phyloP scores from a whole-genome alignment of 1,140 invertebrate species.

The Euwallacea fornicatus region DNA sequence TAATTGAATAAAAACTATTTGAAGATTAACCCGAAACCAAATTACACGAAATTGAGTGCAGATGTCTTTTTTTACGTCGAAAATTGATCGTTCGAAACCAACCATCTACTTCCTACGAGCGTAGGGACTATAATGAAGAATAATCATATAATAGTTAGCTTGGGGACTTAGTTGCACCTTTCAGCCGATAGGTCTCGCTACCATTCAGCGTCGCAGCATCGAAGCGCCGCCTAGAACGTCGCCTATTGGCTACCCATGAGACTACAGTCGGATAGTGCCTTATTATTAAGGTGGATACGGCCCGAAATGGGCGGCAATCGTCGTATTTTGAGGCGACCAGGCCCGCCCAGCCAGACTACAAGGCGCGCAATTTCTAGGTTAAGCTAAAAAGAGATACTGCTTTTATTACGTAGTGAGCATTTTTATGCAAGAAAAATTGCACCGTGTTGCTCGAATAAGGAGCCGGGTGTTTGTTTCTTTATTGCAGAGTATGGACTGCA shows the following conservation, averaged over 20 bases:
- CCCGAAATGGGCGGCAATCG: constrained; percentile 1
- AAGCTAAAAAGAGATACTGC: constrained; percentile 6
- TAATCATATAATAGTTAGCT: constrained; percentile 56
- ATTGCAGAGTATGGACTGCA: neutral
- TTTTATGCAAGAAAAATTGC: neutral
- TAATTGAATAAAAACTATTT: constrained; percentile 53
- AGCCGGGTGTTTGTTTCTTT: neutral
- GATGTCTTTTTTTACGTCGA: constrained; percentile 52
- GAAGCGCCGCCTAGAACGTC: constrained; percentile 28
- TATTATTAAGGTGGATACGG: constrained; percentile 23
- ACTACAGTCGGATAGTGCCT: neutral
- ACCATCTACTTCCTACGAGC: constrained; percentile 55
- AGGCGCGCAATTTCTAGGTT: constrained; percentile 20
- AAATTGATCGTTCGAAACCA: constrained; percentile 52
- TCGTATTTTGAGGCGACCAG: constrained; percentile 3
- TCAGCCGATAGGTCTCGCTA: constrained; percentile 50
- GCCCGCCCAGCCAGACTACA: constrained; percentile 2
- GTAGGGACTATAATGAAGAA: constrained; percentile 56
- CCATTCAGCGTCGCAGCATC: constrained; percentile 43
- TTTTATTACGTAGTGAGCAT: neutral
- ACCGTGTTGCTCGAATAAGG: neutral
- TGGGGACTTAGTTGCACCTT: constrained; percentile 39
- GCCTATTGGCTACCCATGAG: constrained; percentile 12
- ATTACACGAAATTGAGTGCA: constrained; percentile 52
- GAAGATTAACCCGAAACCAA: constrained; percentile 52